phyloP scores from a whole-genome alignment of 2,888 invertebrate species.

The Agrotis puta region DNA sequence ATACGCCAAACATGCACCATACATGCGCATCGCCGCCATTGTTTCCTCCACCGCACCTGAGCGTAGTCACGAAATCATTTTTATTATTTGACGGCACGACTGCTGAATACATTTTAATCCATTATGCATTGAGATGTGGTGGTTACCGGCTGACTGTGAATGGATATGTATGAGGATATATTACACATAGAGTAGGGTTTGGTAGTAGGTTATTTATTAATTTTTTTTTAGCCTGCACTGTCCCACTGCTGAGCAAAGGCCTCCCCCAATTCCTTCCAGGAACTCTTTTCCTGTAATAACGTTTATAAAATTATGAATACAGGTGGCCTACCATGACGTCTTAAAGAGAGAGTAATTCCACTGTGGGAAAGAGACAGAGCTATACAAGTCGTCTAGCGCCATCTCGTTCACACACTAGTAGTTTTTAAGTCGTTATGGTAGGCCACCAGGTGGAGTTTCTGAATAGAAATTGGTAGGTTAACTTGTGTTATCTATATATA shows the following conservation, averaged over 20 bases:
- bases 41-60: slow-evolving; percentile 15
- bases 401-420: too few relatives aligned
- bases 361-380: too few relatives aligned
- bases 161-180: slow-evolving; percentile 29
- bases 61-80: slow-evolving; percentile 64
- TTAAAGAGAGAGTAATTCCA: too few relatives aligned
- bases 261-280: too few relatives aligned
- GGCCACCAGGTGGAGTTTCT: not conserved
- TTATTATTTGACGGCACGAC: slow-evolving; percentile 64
- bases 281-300: too few relatives aligned
- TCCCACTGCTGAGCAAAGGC: too few relatives aligned
- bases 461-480: not conserved
- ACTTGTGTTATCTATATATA: not conserved
- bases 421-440: too few relatives aligned
- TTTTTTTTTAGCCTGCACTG: too few relatives aligned
- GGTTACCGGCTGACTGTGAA: slow-evolving; percentile 26
- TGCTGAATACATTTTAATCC: slow-evolving; percentile 55
- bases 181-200: not conserved
- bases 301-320: too few relatives aligned
- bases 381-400: too few relatives aligned
- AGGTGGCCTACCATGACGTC: too few relatives aligned
- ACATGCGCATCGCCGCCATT: slow-evolving; percentile 9
- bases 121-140: slow-evolving; percentile 41
- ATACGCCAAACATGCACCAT: not conserved
- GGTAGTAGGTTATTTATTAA: not conserved